Conservation (phyloP, 2,888 invertebrate species). For the Drosophila merina region DNA sequence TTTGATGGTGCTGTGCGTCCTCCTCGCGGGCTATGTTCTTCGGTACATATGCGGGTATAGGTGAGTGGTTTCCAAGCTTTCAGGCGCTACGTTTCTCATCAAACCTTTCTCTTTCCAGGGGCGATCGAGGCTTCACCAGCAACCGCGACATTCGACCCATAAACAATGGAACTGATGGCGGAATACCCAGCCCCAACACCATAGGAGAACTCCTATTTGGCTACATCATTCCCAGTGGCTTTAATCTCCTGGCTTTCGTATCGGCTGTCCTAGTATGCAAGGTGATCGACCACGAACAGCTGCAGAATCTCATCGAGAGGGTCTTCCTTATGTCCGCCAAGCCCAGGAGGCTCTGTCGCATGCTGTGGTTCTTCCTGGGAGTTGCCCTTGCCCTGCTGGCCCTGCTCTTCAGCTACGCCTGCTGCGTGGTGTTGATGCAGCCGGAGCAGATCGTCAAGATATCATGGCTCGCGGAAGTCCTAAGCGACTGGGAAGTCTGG, state of each 20-base stretch:
- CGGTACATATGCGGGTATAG: slow-evolving; percentile 92
- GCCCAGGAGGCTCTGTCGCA: slow-evolving; percentile 88
- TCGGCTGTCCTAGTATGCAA: slow-evolving; percentile 90
- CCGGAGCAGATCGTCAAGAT: slow-evolving; percentile 70
- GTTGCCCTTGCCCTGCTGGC: slow-evolving; percentile 89
- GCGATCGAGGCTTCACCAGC: slow-evolving; percentile 81
- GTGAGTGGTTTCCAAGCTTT: slow-evolving; percentile 81
- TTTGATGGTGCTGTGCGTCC: slow-evolving; percentile 87
- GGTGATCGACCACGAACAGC: slow-evolving; percentile 91
- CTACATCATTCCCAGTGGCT: slow-evolving; percentile 89
- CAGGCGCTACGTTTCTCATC: background rate
- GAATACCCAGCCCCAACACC: slow-evolving; percentile 79
- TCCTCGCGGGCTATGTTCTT: slow-evolving; percentile 89
- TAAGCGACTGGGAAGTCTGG: slow-evolving; percentile 65
- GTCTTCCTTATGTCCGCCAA: slow-evolving; percentile 90
- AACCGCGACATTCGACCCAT: slow-evolving; percentile 58
- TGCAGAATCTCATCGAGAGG: slow-evolving; percentile 92
- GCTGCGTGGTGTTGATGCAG: slow-evolving; percentile 80
- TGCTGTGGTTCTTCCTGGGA: slow-evolving; percentile 90
- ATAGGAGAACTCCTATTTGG: slow-evolving; percentile 89
- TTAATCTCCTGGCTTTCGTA: slow-evolving; percentile 90
- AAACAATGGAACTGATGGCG: slow-evolving; percentile 49
- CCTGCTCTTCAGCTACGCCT: slow-evolving; percentile 88
- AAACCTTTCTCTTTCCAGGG: slow-evolving; percentile 49
- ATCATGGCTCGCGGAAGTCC: slow-evolving; percentile 62